These are phyloP conservation scores for Monopterus albus DNA, from an alignment of 2,113 vertebrate genomes.

Conservation along the genomic window DNA sequence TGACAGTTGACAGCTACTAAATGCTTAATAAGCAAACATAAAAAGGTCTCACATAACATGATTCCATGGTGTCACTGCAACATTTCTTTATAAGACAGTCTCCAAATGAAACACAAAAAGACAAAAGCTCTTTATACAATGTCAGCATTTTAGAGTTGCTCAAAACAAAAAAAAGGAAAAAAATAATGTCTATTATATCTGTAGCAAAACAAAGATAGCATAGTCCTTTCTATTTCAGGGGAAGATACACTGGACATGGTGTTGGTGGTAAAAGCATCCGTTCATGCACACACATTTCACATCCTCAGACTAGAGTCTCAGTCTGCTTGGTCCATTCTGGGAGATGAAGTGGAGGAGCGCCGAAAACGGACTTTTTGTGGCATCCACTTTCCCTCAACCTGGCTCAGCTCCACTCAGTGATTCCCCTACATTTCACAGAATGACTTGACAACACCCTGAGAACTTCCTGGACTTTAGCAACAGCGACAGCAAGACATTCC, in stretches of 20 bases:
- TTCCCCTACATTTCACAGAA: constrained; percentile 70
- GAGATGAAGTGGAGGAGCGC: constrained; percentile 38
- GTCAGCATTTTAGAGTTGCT: constrained; percentile 58
- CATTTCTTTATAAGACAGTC: constrained; percentile 64
- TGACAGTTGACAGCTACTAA: constrained; percentile 76
- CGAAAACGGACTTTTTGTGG: constrained; percentile 26
- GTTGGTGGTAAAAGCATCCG: constrained; percentile 76
- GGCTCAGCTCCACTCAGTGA: constrained; percentile 50
- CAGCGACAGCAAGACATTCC: constrained; percentile 31
- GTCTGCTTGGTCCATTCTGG: constrained; percentile 43
- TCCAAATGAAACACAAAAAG: constrained; percentile 73
- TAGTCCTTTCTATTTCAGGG: constrained; percentile 76
- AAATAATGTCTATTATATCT: constrained; percentile 65
- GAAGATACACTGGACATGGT: constrained; percentile 80
- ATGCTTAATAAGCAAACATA: constrained; percentile 69
- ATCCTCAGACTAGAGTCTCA: constrained; percentile 55
- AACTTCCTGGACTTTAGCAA: constrained; percentile 32
- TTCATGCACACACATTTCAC: constrained; percentile 66
- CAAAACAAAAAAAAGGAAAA: constrained; percentile 53
- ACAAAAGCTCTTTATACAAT: constrained; percentile 76
- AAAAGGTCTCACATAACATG: constrained; percentile 54
- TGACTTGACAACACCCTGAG: constrained; percentile 59
- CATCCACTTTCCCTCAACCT: constrained; percentile 13
- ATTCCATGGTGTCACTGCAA: constrained; percentile 69
- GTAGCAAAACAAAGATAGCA: constrained; percentile 73